Evolutionary conservation across 2,888 invertebrate species (phyloP).

Genomic region (Pecten maximus): DNA sequence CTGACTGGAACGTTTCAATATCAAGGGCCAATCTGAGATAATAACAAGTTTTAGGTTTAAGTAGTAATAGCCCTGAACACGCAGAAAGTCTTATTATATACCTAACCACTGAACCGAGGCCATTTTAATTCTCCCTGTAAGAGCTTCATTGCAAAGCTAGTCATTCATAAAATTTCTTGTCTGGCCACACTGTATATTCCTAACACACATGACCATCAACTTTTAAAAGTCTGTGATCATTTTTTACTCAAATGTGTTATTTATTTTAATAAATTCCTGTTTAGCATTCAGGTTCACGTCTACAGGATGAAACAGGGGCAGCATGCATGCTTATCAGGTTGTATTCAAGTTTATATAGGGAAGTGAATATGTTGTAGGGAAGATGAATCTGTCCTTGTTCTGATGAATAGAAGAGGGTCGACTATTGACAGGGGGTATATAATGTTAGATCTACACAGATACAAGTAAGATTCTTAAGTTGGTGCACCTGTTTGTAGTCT

Average conservation of each 20-base stretch:
- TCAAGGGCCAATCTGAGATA: constrained; percentile 19
- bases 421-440: background rate
- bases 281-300: background rate
- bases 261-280: background rate
- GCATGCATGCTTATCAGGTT: background rate
- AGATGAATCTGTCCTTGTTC: background rate
- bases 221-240: background rate
- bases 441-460: background rate
- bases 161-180: constrained; percentile 17
- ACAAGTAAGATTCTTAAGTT: background rate
- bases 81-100: background rate
- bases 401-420: background rate
- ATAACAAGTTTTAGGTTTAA: background rate
- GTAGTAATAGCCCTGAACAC: background rate
- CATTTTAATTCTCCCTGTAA: background rate
- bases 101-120: background rate
- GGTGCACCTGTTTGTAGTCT: background rate
- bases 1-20: constrained; percentile 26
- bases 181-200: background rate
- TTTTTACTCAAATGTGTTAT: background rate
- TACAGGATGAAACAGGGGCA: background rate
- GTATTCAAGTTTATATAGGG: background rate
- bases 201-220: background rate
- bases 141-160: background rate
- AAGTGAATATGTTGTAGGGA: background rate